Evolutionary conservation across 2,797 vertebrate species (phyloP), one percentile per base, ranked within the genome.

Genomic region (Enteromius unitaeniatus): DNA sequence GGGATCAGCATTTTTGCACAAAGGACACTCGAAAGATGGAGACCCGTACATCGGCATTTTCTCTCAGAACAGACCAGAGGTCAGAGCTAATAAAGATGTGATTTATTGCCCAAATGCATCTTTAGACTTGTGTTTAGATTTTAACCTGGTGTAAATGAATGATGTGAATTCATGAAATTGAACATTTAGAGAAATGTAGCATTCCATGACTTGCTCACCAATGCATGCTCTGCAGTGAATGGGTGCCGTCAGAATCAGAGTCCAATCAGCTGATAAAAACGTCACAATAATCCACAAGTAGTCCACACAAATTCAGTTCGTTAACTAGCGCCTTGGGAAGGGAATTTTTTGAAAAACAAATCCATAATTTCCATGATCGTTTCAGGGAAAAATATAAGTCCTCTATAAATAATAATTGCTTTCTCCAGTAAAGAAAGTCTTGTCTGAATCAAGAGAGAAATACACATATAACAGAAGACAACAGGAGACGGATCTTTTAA

Each of bases 11-110:
- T 95, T 99, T 86, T 91, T 99, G 55, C 92, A 97, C 81, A 96
- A 94, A 92, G 97, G 96, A 85, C 97, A 96, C 93, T 95, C 93
- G 84, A 92, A 95, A 2, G 88, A 89, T 37, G 77, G 88, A 0
- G 88, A 95, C 74, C 93, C 95, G 10, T 93, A 94, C 84, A 89
- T 99, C 6, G 97, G 97, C 89, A 96, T 99, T 89, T 98, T 98
- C 82, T 93, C 97, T 67, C 97, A 98, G 89, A 99, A 97, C 93
- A 95, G 96, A 91, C 96, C 97, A 0, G 97, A 99, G 97, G 97
- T 99, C 94, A 81, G 82, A 14, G 26, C 1, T 65, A 2, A 5
- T 3, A 31, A 6, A 47, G 58, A 5, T n/a, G 7, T 49, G 4
- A 15, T 26, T 58, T 45, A 62, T 40, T 10, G 17, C 34, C 3